phyloP scores from a whole-genome alignment of 2,797 vertebrate species.

The Karalla daura region DNA sequence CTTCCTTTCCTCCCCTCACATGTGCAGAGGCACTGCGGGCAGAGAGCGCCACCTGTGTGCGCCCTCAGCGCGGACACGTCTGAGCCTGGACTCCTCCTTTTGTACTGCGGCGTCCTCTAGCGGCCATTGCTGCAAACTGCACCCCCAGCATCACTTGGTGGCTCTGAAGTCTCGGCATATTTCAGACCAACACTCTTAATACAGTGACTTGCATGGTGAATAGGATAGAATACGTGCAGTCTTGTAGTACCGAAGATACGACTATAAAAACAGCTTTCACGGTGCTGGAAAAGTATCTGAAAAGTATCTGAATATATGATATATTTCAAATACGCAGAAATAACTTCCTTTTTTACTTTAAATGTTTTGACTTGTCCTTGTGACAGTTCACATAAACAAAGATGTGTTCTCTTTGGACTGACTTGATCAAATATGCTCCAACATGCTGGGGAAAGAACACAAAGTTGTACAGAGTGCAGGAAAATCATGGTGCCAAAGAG shows the following conservation, averaged over 20 bases:
- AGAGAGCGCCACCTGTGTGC: conserved; percentile 53
- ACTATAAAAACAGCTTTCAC: background rate
- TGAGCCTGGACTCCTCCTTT: no score
- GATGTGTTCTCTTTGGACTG: background rate
- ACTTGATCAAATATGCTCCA: no score
- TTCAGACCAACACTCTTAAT: background rate
- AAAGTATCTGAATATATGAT: background rate
- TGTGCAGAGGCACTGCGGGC: background rate
- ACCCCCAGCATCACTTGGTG: background rate
- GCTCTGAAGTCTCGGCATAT: background rate
- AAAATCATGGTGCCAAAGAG: background rate
- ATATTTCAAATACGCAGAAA: background rate
- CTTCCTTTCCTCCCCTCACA: no score
- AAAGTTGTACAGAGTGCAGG: no score
- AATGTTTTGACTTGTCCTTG: background rate
- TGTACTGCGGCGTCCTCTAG: conserved; percentile 49
- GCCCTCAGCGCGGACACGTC: no score
- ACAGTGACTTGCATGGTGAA: background rate
- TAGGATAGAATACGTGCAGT: conserved; percentile 1
- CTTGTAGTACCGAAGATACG: background rate
- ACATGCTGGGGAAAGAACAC: no score
- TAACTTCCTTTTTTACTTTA: background rate
- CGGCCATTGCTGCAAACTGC: background rate
- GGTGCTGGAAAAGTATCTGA: no score
- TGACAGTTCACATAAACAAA: background rate